Evolutionary conservation across 2,888 invertebrate genomes (phyloP).

Genomic region (Pherbina coryleti): DNA sequence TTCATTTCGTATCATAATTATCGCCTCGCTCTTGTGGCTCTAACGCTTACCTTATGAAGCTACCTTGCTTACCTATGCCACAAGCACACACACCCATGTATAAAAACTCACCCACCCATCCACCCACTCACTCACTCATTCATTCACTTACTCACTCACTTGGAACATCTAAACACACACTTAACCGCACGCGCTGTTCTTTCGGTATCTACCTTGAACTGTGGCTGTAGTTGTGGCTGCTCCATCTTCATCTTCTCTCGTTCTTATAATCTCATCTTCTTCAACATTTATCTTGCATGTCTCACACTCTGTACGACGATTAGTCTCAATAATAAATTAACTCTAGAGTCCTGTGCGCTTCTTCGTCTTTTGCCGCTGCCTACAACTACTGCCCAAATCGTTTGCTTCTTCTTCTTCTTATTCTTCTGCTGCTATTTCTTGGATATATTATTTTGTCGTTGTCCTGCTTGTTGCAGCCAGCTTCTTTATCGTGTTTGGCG

Average conservation of each 20-base stretch:
- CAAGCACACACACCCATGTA: background rate
- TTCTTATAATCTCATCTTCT: constrained; percentile 37
- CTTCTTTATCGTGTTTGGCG: constrained; percentile 3
- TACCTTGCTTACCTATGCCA: background rate
- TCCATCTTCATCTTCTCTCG: constrained; percentile 12
- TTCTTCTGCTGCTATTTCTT: background rate
- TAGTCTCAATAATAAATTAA: constrained; percentile 61
- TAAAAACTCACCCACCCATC: background rate
- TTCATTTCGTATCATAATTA: constrained; percentile 56
- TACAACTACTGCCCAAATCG: background rate
- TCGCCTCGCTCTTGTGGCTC: constrained; percentile 34
- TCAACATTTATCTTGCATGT: constrained; percentile 33
- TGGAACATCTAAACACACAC: too few relatives aligned
- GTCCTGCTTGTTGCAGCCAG: background rate
- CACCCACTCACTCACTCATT: too few relatives aligned
- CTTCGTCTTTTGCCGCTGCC: background rate
- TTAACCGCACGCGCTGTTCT: too few relatives aligned
- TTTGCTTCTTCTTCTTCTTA: background rate
- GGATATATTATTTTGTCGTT: background rate
- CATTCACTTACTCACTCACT: too few relatives aligned
- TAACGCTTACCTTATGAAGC: background rate
- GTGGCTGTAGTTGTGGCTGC: background rate
- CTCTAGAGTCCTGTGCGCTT: constrained; percentile 48
- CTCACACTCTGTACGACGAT: constrained; percentile 49
- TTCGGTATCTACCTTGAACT: background rate